Evolutionary conservation across 2,113 vertebrate genomes (phyloP).

Genomic region (Podocnemis expansa): DNA sequence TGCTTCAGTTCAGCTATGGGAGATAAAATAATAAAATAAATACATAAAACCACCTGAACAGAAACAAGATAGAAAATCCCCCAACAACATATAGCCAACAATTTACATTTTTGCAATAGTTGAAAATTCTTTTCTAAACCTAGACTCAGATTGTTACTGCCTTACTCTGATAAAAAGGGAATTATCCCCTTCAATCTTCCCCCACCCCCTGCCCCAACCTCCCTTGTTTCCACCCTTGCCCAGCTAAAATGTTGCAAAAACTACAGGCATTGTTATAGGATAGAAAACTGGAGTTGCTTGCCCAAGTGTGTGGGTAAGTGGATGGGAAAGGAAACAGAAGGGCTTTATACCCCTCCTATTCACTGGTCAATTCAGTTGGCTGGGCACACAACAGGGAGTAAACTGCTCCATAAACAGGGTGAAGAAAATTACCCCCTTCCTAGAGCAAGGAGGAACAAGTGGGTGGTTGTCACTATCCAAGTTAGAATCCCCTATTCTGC

Average conservation of each 20-base stretch:
- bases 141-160: background rate
- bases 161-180: fast-evolving
- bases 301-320: background rate
- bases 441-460: background rate
- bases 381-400: background rate
- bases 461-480: background rate
- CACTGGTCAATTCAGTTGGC: background rate
- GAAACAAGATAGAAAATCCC: background rate
- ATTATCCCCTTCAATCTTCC: background rate
- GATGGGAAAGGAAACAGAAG: background rate
- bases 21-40: background rate
- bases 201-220: no score
- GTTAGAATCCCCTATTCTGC: background rate
- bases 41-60: background rate
- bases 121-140: background rate
- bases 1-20: background rate
- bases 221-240: background rate
- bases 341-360: background rate
- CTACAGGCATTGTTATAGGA: background rate
- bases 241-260: background rate
- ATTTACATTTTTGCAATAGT: background rate
- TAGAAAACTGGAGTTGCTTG: background rate
- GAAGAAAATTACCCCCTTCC: background rate
- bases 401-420: background rate
- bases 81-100: fast-evolving